Percentiles rank a stretch among this genome's conserved stretches.
phyloP scores from a whole-genome alignment of 2,797 vertebrate genomes.

The Ptychobarbus kaznakovi region DNA sequence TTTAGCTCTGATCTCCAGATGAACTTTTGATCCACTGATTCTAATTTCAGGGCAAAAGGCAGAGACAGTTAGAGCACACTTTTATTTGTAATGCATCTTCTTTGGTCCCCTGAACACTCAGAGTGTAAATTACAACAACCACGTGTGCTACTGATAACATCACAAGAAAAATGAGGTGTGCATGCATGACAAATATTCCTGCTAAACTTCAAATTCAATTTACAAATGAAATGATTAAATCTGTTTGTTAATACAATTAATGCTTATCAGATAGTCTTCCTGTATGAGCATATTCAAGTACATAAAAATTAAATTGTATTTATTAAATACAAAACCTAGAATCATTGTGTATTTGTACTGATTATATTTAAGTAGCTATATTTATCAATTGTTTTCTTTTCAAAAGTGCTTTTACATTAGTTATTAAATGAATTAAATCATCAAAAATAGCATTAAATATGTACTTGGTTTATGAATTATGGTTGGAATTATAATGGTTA shows the following conservation, averaged over 20 bases:
- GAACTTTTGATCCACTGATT: slow-evolving; percentile 5
- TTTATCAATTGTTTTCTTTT: background rate
- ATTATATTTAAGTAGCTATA: background rate
- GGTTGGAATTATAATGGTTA: background rate
- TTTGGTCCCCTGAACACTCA: background rate
- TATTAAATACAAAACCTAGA: background rate
- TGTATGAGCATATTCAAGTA: background rate
- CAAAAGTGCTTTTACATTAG: background rate
- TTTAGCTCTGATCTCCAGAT: slow-evolving; percentile 17
- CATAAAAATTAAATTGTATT: background rate
- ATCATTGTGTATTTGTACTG: background rate
- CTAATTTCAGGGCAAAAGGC: slow-evolving; percentile 23
- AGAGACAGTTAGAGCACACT: background rate
- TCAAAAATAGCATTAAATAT: background rate
- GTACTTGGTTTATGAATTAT: too few relatives aligned
- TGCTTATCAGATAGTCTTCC: background rate
- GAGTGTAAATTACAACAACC: background rate
- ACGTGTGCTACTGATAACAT: slow-evolving; percentile 1
- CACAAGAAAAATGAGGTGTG: background rate
- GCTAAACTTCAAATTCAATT: background rate
- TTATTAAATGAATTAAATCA: background rate
- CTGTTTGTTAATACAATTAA: background rate
- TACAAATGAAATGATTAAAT: background rate
- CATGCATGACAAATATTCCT: slow-evolving; percentile 1
- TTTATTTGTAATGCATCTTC: slow-evolving; percentile 1